A percentile compares a stretch with the other conserved stretches of the same genome.
These are phyloP conservation scores for Pyrrhia umbra DNA, from an alignment of 2,888 invertebrate species.

Conservation along the genomic window DNA sequence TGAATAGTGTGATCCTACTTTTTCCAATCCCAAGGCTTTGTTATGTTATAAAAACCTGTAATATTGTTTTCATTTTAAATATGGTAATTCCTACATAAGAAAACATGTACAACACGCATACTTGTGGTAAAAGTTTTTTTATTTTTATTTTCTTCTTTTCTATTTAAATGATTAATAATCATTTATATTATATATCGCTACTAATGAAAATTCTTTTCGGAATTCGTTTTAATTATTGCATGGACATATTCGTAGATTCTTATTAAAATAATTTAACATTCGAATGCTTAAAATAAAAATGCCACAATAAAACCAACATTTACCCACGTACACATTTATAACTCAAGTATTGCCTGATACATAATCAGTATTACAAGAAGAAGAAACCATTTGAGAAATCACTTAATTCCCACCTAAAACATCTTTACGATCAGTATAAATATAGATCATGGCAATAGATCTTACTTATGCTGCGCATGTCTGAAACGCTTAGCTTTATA, in stretches of 20 bases:
- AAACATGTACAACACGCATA: no score
- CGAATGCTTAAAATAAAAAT: background rate
- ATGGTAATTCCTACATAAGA: no score
- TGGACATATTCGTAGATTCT: no score
- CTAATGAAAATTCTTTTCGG: no score
- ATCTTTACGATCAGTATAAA: slow-evolving; percentile 44
- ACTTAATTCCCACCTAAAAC: slow-evolving; percentile 20
- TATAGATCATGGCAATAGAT: slow-evolving; percentile 52
- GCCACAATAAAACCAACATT: background rate
- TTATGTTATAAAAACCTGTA: background rate
- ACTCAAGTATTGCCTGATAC: background rate
- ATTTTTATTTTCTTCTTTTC: no score
- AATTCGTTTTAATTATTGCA: no score
- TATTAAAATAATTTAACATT: no score
- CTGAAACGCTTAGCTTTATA: slow-evolving; percentile 32
- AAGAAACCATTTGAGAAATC: slow-evolving; percentile 21
- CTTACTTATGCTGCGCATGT: slow-evolving; percentile 43
- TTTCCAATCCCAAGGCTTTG: slow-evolving; percentile 18
- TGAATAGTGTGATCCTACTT: slow-evolving; percentile 33
- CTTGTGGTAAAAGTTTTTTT: no score
- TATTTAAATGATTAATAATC: no score
- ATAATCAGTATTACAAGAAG: background rate
- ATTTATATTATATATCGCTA: no score
- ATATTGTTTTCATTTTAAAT: slow-evolving; percentile 4
- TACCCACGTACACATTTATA: background rate